A percentile compares a stretch with the other conserved stretches of the same genome.
phyloP scores from a whole-genome alignment of 2,888 invertebrate species.

The Eupithecia subumbrata region DNA sequence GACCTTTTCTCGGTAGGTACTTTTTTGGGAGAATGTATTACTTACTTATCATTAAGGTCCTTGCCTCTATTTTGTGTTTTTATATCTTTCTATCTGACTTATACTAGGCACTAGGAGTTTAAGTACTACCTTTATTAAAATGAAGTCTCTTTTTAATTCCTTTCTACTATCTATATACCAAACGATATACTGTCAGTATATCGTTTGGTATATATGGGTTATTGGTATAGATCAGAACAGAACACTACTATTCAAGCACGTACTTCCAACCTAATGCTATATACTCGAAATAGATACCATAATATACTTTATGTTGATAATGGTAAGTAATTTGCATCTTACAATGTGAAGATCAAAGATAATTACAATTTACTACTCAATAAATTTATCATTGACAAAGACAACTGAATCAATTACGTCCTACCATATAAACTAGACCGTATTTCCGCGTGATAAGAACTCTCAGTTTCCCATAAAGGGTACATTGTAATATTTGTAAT shows the following conservation, averaged over 20 bases:
- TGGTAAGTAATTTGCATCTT: constrained; percentile 5
- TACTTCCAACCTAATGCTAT: background rate
- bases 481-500: background rate
- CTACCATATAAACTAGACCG: background rate
- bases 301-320: background rate
- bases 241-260: background rate
- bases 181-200: background rate
- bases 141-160: too few species aligned
- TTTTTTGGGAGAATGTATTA: too few species aligned
- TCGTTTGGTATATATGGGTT: too few species aligned
- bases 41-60: too few species aligned
- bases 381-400: constrained; percentile 12
- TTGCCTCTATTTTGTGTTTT: too few species aligned
- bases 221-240: too few species aligned
- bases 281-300: background rate
- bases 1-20: too few species aligned
- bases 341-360: constrained; percentile 12
- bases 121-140: too few species aligned
- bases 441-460: constrained; percentile 15
- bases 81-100: too few species aligned
- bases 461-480: background rate
- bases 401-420: background rate
- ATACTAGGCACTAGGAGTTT: too few species aligned
- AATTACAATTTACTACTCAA: constrained; percentile 6
- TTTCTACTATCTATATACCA: background rate